phyloP scores from a whole-genome alignment of 1,140 invertebrate genomes.

The Ostrea denselamellosa region DNA sequence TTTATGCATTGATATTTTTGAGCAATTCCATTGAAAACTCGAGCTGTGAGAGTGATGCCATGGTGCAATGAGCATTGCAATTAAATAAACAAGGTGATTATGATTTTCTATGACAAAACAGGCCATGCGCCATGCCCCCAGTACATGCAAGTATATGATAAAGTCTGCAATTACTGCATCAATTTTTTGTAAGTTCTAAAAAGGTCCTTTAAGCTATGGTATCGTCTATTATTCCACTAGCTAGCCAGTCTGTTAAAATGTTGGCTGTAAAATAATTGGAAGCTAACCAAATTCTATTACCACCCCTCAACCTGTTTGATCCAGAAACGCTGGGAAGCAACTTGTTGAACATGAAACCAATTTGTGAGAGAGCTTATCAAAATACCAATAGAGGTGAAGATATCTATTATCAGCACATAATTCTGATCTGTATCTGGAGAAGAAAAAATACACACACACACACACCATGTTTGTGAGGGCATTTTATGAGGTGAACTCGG shows the following conservation, averaged over 20 bases:
- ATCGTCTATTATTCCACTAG: not conserved
- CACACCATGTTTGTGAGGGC: not conserved
- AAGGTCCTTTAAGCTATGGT: not conserved
- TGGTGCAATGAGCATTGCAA: too few species aligned
- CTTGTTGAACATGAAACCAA: conserved; percentile 39
- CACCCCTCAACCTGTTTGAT: conserved; percentile 30
- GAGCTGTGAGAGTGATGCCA: too few species aligned
- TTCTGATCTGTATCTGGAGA: not conserved
- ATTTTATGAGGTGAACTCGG: not conserved
- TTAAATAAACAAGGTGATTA: too few species aligned
- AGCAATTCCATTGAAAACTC: too few species aligned
- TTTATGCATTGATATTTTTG: too few species aligned
- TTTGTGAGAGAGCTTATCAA: conserved; percentile 29
- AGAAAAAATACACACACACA: not conserved
- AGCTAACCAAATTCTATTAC: not conserved
- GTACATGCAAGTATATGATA: too few species aligned
- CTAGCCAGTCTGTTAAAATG: not conserved
- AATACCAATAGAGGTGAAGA: conserved; percentile 10
- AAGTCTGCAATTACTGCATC: too few species aligned
- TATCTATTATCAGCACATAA: not conserved
- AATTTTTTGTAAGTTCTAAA: too few species aligned
- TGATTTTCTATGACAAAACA: too few species aligned
- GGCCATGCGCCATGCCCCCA: too few species aligned
- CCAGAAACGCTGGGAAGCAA: not conserved
- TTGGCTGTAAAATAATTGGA: not conserved